Conservation (phyloP, 2,888 invertebrate genomes). For the Apamea anceps region DNA sequence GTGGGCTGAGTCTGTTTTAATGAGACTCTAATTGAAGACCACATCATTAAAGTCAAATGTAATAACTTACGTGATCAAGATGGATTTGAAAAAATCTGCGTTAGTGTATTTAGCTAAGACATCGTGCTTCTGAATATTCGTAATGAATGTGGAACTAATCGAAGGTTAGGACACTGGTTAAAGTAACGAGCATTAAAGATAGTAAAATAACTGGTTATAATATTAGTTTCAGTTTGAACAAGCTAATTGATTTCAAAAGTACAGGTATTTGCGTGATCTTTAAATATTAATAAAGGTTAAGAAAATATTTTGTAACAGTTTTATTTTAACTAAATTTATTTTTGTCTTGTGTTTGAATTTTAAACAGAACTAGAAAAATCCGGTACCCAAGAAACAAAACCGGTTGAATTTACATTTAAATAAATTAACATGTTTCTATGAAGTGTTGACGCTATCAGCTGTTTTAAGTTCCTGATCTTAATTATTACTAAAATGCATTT, state of each 20-base stretch:
- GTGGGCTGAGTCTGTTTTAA: conserved; percentile 75
- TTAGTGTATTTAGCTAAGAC: conserved; percentile 43
- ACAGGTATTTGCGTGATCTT: not conserved
- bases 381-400: conserved; percentile 16
- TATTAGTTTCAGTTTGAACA: conserved; percentile 39
- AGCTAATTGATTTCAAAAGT: conserved; percentile 10
- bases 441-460: conserved; percentile 32
- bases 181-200: conserved; percentile 62
- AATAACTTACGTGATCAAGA: conserved; percentile 50
- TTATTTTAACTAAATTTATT: not conserved
- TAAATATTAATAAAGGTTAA: not conserved
- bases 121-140: conserved; percentile 40
- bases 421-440: conserved; percentile 39
- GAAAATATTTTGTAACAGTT: not conserved
- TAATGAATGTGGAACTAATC: conserved; percentile 64
- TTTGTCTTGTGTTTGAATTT: not conserved
- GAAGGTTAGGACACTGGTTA: conserved; percentile 65
- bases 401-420: conserved; percentile 25
- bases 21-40: conserved; percentile 78
- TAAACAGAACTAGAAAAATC: conserved; percentile 16
- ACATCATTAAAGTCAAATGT: conserved; percentile 68
- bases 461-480: conserved; percentile 33
- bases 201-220: conserved; percentile 35
- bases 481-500: not conserved
- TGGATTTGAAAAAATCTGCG: conserved; percentile 52